A percentile compares a stretch with the other conserved stretches of the same genome.
phyloP scores from a whole-genome alignment of 2,113 vertebrate genomes.

The Rutilus rutilus region DNA sequence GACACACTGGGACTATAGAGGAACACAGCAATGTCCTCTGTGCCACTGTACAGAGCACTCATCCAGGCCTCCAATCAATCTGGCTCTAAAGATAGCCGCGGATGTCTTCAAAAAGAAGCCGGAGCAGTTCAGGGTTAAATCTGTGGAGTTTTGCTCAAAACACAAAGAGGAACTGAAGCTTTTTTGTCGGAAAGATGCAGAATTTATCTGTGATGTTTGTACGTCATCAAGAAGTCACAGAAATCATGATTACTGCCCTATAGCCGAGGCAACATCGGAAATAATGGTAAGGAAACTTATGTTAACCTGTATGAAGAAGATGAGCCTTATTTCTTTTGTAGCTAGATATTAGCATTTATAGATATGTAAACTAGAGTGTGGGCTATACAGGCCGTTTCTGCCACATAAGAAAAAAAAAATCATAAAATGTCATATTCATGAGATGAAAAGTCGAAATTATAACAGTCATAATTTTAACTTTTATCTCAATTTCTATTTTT shows the following conservation, averaged over 20 bases:
- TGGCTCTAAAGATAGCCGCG: constrained; percentile 64
- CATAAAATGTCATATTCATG: too few relatives aligned
- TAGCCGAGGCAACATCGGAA: constrained; percentile 64
- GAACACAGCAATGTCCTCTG: constrained; percentile 65
- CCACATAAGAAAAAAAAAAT: too few relatives aligned
- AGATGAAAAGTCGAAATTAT: too few relatives aligned
- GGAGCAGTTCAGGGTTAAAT: background rate
- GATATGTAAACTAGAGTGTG: too few relatives aligned
- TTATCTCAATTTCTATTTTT: too few relatives aligned
- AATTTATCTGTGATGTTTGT: constrained; percentile 67
- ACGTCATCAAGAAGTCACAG: constrained; percentile 65
- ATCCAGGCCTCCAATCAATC: constrained; percentile 69
- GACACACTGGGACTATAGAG: constrained; percentile 67
- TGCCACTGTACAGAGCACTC: constrained; percentile 52
- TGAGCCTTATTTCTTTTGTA: background rate
- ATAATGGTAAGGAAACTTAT: constrained; percentile 62
- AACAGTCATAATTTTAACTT: too few relatives aligned
- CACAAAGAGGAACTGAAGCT: constrained; percentile 66
- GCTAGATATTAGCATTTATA: background rate
- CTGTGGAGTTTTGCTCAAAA: constrained; percentile 49
- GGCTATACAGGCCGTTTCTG: too few relatives aligned
- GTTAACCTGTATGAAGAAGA: background rate
- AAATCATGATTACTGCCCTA: constrained; percentile 63
- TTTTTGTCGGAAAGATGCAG: constrained; percentile 69
- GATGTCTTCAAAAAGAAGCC: constrained; percentile 54